phyloP scores from a whole-genome alignment of 2,113 vertebrate species.

The Eonycteris spelaea region DNA sequence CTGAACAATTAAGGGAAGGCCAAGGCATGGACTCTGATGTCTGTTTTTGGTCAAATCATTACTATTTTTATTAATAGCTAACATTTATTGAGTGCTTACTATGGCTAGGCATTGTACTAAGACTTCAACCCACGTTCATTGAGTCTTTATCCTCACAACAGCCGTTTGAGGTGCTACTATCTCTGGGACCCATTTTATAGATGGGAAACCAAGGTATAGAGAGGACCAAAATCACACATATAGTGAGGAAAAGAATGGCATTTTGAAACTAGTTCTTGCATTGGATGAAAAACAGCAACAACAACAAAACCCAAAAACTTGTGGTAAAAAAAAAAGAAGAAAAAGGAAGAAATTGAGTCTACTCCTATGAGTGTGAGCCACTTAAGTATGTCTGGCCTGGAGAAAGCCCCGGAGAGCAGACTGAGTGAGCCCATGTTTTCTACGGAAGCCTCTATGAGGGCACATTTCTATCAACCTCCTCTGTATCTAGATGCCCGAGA shows the following conservation, averaged over 20 bases:
- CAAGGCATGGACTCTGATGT: not conserved
- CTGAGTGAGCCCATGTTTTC: not conserved
- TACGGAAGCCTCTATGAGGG: not conserved
- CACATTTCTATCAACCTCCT: not conserved
- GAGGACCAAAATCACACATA: not conserved
- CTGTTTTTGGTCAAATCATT: not conserved
- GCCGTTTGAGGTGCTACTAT: not conserved
- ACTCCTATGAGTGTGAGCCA: not conserved
- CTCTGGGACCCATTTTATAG: not conserved
- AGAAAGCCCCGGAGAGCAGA: not conserved
- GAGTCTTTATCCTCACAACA: not conserved
- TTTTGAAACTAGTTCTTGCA: not conserved
- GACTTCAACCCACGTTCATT: not conserved
- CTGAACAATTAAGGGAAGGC: not conserved
- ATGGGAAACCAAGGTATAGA: not conserved
- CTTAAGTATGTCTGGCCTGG: not conserved
- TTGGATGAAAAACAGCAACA: not conserved
- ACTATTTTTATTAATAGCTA: slow-evolving; percentile 46
- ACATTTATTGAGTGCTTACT: not conserved
- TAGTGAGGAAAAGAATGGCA: not conserved
- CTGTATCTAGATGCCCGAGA: not conserved
- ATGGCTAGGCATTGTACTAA: not conserved
- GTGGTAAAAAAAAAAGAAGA: not conserved
- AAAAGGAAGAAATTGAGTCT: not conserved
- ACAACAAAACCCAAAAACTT: not conserved